phyloP scores from a whole-genome alignment of 2,888 invertebrate species.

The Hipparchia semele region DNA sequence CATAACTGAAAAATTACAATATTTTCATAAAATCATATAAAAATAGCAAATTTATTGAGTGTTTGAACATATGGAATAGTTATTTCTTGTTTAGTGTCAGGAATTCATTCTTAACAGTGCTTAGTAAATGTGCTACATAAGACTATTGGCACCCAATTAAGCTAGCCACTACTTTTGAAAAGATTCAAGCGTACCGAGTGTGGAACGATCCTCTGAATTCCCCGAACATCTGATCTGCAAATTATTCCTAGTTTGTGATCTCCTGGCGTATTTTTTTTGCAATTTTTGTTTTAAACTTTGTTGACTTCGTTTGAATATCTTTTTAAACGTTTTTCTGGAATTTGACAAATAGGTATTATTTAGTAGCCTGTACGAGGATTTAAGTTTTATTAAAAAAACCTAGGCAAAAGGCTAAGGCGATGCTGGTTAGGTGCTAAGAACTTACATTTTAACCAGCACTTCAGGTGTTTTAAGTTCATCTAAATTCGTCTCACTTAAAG shows the following conservation, averaged over 20 bases:
- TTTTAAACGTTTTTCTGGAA: not conserved
- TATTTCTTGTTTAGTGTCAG: too few relatives aligned
- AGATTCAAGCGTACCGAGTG: not conserved
- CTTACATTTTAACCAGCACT: not conserved
- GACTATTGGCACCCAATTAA: not conserved
- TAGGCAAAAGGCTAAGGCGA: not conserved
- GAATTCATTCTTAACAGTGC: too few relatives aligned
- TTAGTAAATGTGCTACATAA: too few relatives aligned
- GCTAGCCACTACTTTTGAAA: not conserved
- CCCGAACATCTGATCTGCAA: not conserved
- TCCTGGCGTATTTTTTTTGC: constrained; percentile 28
- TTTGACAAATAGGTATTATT: not conserved
- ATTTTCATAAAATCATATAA: too few relatives aligned
- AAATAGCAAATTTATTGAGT: too few relatives aligned
- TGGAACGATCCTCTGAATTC: not conserved
- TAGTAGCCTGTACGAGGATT: not conserved
- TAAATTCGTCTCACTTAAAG: not conserved
- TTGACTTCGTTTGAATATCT: constrained; percentile 2
- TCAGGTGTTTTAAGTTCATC: not conserved
- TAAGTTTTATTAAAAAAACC: too few relatives aligned
- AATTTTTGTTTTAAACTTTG: constrained; percentile 27
- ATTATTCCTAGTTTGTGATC: constrained; percentile 22
- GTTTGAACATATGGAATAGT: too few relatives aligned
- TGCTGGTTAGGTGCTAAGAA: not conserved
- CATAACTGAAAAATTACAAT: too few relatives aligned